These are phyloP conservation scores for Eremophila alpestris DNA, from an alignment of 2,797 vertebrate genomes.

Conservation along the genomic window DNA sequence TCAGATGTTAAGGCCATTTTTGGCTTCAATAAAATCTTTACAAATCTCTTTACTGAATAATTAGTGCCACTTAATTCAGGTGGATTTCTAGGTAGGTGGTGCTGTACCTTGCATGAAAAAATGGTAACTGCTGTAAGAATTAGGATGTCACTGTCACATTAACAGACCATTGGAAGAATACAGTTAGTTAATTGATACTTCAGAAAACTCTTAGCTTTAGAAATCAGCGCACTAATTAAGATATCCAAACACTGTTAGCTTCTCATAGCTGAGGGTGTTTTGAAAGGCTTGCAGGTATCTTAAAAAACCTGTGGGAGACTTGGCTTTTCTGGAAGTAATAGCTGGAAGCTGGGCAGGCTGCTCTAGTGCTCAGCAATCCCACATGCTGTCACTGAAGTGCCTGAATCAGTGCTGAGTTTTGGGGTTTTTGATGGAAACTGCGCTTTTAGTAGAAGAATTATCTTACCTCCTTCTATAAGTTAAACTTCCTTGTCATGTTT, in stretches of 20 bases:
- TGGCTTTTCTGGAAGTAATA: background rate
- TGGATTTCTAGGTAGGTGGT: background rate
- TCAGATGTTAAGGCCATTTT: background rate
- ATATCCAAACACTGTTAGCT: background rate
- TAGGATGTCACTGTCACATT: background rate
- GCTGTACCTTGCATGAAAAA: background rate
- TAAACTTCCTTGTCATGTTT: background rate
- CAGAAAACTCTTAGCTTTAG: background rate
- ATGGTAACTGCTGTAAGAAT: background rate
- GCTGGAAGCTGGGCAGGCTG: background rate
- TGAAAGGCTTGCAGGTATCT: background rate
- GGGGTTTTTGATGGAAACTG: background rate
- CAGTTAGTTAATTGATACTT: background rate
- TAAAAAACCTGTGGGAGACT: background rate
- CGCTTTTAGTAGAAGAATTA: background rate
- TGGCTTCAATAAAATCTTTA: background rate
- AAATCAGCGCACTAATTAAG: background rate
- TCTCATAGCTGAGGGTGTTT: background rate
- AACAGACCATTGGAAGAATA: background rate
- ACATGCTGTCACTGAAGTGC: background rate
- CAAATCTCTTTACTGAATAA: background rate
- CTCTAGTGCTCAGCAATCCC: background rate
- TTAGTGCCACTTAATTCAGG: background rate
- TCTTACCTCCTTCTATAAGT: background rate
- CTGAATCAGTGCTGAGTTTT: background rate